Percentiles rank a stretch among this genome's conserved stretches.
phyloP scores from a whole-genome alignment of 2,113 vertebrate species.

The Casuarius casuarius region DNA sequence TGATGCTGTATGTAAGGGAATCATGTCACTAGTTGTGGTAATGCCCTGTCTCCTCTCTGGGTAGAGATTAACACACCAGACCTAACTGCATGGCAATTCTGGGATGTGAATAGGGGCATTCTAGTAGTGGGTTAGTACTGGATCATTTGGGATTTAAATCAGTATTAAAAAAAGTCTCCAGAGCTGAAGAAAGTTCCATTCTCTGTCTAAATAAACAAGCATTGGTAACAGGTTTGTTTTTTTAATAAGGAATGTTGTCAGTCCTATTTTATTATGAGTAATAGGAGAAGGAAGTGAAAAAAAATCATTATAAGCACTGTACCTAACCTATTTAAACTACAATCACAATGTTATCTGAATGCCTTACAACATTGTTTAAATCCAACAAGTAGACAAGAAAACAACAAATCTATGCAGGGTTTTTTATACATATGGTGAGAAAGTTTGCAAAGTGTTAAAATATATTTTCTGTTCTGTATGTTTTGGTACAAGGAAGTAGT shows the following conservation, averaged over 20 bases:
- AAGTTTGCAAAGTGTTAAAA: slow-evolving; percentile 61
- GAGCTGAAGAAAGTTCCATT: background rate
- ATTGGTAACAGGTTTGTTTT: slow-evolving; percentile 11
- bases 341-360: slow-evolving; percentile 65
- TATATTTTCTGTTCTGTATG: slow-evolving; percentile 56
- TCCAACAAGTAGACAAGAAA: slow-evolving; percentile 66
- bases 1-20: background rate
- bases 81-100: background rate
- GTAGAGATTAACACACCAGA: background rate
- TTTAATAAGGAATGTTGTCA: slow-evolving; percentile 65
- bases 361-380: slow-evolving; percentile 66
- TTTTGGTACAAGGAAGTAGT: slow-evolving; percentile 55
- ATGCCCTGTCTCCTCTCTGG: background rate
- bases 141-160: background rate
- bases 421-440: slow-evolving; percentile 71
- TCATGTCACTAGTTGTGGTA: rapidly evolving
- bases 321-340: slow-evolving; percentile 70
- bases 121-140: background rate
- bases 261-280: slow-evolving; percentile 62
- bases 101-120: rapidly evolving
- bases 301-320: slow-evolving; percentile 58
- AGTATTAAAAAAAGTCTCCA: background rate
- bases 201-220: slow-evolving; percentile 58
- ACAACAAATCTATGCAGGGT: slow-evolving; percentile 63
- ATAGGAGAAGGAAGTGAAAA: slow-evolving; percentile 50